phyloP scores from a whole-genome alignment of 2,888 invertebrate genomes.

The Rotaria macrura region DNA sequence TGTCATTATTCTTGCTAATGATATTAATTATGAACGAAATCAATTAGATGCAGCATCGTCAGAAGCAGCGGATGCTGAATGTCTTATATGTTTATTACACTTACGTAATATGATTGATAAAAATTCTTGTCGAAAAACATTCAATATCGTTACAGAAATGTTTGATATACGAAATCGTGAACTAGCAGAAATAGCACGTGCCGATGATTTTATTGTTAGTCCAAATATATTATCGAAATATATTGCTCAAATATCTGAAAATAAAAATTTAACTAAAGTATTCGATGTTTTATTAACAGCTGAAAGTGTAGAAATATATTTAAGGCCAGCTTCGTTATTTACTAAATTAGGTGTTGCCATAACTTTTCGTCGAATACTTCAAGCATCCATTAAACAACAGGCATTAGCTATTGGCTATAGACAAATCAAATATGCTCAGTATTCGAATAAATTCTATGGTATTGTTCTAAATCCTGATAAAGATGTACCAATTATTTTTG shows the following conservation, averaged over 20 bases:
- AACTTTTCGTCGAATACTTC: neutral
- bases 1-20: neutral
- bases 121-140: neutral
- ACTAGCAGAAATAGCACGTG: slow-evolving; percentile 4
- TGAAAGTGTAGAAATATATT: neutral
- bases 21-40: neutral
- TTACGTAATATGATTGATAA: slow-evolving; percentile 11
- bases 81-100: neutral
- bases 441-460: neutral
- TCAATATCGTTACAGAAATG: slow-evolving; percentile 13
- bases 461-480: neutral
- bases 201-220: slow-evolving; percentile 11
- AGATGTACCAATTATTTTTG: neutral
- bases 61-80: slow-evolving; percentile 4
- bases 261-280: slow-evolving; percentile 10
- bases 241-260: neutral
- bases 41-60: neutral
- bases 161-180: slow-evolving; percentile 11
- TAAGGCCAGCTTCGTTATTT: neutral
- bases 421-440: neutral
- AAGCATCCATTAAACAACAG: neutral
- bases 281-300: neutral
- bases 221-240: neutral
- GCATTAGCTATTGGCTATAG: neutral
- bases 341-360: neutral